Evolutionary conservation across 2,113 vertebrate species (phyloP).

Genomic region (Oplegnathus fasciatus): DNA sequence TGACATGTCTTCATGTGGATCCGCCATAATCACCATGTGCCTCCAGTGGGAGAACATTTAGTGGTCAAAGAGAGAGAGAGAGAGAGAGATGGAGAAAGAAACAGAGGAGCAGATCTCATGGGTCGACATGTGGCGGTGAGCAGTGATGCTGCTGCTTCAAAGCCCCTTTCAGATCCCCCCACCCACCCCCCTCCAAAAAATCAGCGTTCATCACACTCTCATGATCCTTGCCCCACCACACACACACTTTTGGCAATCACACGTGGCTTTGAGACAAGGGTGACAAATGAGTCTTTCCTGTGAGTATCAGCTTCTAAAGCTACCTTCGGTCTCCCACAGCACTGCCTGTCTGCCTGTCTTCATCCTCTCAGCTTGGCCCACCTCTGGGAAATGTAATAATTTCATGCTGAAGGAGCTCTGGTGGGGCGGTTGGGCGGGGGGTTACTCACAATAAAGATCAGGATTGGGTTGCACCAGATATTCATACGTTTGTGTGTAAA

Average conservation of each 20-base stretch:
- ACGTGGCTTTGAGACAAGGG: conserved; percentile 74
- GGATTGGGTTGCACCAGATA: conserved; percentile 31
- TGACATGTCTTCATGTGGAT: conserved; percentile 75
- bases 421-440: conserved; percentile 67
- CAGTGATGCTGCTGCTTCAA: conserved; percentile 57
- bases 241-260: conserved; percentile 60
- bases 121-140: conserved; percentile 55
- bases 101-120: conserved; percentile 39
- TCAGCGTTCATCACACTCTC: conserved; percentile 57
- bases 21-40: conserved; percentile 74
- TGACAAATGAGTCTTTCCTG: conserved; percentile 80
- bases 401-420: conserved; percentile 57
- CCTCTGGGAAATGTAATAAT: conserved; percentile 70
- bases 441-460: conserved; percentile 85
- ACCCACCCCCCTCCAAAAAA: conserved; percentile 34
- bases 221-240: conserved; percentile 57
- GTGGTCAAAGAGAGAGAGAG: conserved; percentile 59
- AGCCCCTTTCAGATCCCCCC: conserved; percentile 43
- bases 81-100: conserved; percentile 38
- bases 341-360: conserved; percentile 50
- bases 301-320: conserved; percentile 80
- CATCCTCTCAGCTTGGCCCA: conserved; percentile 53
- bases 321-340: conserved; percentile 53
- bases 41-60: conserved; percentile 66
- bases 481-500: conserved; percentile 7